Percentiles rank a stretch among this genome's conserved stretches.
These are phyloP conservation scores for Enteromius thamalakanensis DNA, from an alignment of 2,797 vertebrate species.

Conservation along the genomic window DNA sequence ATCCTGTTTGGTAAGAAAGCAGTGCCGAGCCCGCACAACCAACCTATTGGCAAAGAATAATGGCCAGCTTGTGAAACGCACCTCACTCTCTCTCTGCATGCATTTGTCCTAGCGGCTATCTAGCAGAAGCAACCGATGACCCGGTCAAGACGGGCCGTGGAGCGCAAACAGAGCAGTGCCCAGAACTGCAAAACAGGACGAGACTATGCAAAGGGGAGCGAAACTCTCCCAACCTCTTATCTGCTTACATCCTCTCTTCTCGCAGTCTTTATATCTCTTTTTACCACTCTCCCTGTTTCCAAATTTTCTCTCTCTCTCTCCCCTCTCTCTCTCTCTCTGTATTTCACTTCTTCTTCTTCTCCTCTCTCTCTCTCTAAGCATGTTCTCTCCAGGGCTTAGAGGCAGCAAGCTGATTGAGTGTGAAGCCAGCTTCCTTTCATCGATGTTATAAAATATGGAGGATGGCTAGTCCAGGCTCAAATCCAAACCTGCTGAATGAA, in stretches of 20 bases:
- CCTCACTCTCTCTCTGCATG: constrained; percentile 37
- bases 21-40: constrained; percentile 32
- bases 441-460: constrained; percentile 63
- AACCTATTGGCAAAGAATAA: constrained; percentile 49
- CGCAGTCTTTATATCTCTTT: constrained; percentile 25
- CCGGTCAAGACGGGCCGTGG: constrained; percentile 40
- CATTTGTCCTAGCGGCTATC: constrained; percentile 63
- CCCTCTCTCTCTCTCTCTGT: not conserved
- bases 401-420: constrained; percentile 60
- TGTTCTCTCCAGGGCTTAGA: constrained; percentile 63
- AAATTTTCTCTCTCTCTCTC: constrained; percentile 17
- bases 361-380: constrained; percentile 51
- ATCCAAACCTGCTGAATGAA: constrained; percentile 48
- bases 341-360: constrained; percentile 5
- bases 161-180: constrained; percentile 55
- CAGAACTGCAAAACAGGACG: constrained; percentile 2
- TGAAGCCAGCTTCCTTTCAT: constrained; percentile 62
- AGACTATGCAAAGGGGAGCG: not conserved
- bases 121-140: constrained; percentile 60
- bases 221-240: constrained; percentile 21
- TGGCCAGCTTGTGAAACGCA: constrained; percentile 35
- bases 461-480: constrained; percentile 50
- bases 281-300: constrained; percentile 37
- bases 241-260: constrained; percentile 1
- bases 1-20: constrained; percentile 49